Percentiles rank a stretch among this genome's conserved stretches.
phyloP scores from a whole-genome alignment of 2,113 vertebrate species.

The Marmota monax region DNA sequence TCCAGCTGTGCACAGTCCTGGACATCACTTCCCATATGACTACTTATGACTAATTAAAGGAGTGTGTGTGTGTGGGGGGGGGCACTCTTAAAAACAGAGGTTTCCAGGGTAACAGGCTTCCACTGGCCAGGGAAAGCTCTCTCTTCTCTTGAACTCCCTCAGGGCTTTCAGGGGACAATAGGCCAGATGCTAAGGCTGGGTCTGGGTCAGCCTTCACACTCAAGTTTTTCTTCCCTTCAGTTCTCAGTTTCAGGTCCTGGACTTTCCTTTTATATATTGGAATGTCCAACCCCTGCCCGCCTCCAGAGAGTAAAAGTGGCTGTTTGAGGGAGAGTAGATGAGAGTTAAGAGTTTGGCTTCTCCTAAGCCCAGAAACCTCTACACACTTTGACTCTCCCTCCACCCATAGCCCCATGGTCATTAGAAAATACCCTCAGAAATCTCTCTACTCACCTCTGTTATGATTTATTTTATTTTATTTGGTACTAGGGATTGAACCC shows the following conservation, averaged over 20 bases:
- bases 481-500: too few relatives aligned
- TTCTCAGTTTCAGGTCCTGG: not conserved
- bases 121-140: not conserved
- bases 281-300: not conserved
- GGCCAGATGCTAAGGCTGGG: not conserved
- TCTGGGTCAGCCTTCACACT: not conserved
- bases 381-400: not conserved
- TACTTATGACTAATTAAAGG: conserved; percentile 75
- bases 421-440: conserved; percentile 18
- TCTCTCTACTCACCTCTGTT: not conserved
- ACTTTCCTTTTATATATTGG: not conserved
- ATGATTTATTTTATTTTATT: not conserved
- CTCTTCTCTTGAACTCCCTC: not conserved
- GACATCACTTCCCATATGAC: conserved; percentile 46
- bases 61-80: not conserved
- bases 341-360: not conserved
- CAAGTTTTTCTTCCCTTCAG: not conserved
- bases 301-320: not conserved
- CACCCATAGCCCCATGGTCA: not conserved
- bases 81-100: conserved; percentile 67
- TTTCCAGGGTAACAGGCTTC: conserved; percentile 72
- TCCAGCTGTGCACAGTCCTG: conserved; percentile 64
- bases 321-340: not conserved
- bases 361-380: not conserved
- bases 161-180: not conserved